Evolutionary conservation across 2,113 vertebrate species (phyloP).

Genomic region (Petaurus breviceps): DNA sequence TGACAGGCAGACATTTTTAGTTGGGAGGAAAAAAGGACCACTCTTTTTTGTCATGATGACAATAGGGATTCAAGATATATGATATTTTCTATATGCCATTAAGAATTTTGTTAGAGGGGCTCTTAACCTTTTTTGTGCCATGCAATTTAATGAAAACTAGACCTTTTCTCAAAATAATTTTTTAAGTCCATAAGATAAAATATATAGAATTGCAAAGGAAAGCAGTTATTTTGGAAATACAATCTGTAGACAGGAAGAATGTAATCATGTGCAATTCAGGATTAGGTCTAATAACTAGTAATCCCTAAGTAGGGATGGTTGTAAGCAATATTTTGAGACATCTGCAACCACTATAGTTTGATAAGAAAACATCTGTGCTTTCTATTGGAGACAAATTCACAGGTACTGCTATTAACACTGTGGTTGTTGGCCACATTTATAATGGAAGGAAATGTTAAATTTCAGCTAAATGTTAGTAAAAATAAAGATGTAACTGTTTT

Average conservation of each 20-base stretch:
- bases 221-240: neutral
- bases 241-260: neutral
- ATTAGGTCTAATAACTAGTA: neutral
- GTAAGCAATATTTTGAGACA: neutral
- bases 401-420: neutral
- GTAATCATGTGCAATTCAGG: neutral
- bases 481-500: neutral
- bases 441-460: neutral
- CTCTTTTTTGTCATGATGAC: neutral
- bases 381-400: neutral
- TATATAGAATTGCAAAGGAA: neutral
- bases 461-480: neutral
- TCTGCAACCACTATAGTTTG: neutral
- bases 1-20: rapidly evolving
- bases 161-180: neutral
- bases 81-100: neutral
- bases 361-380: neutral
- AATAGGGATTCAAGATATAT: neutral
- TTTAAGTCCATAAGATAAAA: neutral
- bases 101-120: neutral
- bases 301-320: neutral
- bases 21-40: neutral
- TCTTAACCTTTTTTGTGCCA: neutral
- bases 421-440: neutral
- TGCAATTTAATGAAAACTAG: neutral